Base-by-base conservation (phyloP, 2,113 vertebrate genomes). In the Lipophrys pholis region DNA sequence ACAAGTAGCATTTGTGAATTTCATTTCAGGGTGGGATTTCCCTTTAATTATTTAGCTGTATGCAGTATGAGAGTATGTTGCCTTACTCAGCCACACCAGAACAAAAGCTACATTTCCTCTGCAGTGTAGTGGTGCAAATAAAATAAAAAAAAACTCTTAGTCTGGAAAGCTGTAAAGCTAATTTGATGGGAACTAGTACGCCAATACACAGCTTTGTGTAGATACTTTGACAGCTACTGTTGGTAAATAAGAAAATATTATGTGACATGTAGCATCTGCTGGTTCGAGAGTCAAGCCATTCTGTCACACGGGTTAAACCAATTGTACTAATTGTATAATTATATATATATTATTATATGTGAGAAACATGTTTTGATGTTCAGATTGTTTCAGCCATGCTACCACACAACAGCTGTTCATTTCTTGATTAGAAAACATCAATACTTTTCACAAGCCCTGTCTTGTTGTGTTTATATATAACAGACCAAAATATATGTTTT, bases 21-120 rank as follows among this genome's bases (percentile, higher is more conserved):
- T 73, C 75, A 74, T 78, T 67, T 80, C 61, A 77, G 57, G 57
- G 68, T 71, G 51, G 60, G 65, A 79, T 71, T 81, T 65, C 69
- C 68, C 52, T 79, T 86, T 79, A 82, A 76, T 84, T 84, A 88
- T 86, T 82, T 73, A 82, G 59, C 55, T 54, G 59, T 59, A 69
- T 69, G 76, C 60, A 64, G 62, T 69, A 15, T 14, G 16, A 55
- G 51, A 53, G 10, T 73, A 14, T 39, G 51, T 61, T 73, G 21
- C 57, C 59, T 52, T 56, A 69, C 12, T n/a, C 49, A 67, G 38
- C 64, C 53, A 45, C 52, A 66, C 38, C 6, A 15, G 36, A 40
- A 40, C 42, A 78, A 45, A 68, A 68, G 64, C 52, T 17, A 39
- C 76, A 84, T 75, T 56, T 54, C 51, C 55, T 67, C 36, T 46